Base-by-base conservation (phyloP, 2,797 vertebrate genomes). In the Enteromius treurensis region DNA sequence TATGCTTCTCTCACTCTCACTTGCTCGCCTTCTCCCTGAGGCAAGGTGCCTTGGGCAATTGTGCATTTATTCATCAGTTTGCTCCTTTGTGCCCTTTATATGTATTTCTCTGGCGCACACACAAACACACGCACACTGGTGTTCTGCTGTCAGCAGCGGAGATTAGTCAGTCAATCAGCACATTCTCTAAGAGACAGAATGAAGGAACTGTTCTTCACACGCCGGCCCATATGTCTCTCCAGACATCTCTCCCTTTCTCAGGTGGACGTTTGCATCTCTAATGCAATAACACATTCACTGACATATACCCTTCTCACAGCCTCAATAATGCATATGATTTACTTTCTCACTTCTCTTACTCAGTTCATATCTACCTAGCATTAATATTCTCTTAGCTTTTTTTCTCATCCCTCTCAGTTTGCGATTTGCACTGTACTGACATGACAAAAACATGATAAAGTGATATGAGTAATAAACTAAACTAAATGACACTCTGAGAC, bases 91-190 rank as follows among this genome's bases (percentile, higher is more conserved):
- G 75, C 68, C 82, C 70, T 77, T 75, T 71, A 64, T 75, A 86
- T 87, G 89, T 88, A 91, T 88, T 91, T 88, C 89, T 85, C 90
- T 88, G 89, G 88, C 13, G 8, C 69, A 80, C 19, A 4, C 49
- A 75, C 51, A 29, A 29, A 42, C 60, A 23, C 3, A 1, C 15
- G 51, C 69, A 74, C 75, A 82, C 68, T 49, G 74, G 49, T 79
- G 90, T 92, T 91, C 88, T 90, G 82, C 90, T 90, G 91, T 93
- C 92, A 92, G 90, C 90, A 90, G 85, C 82, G 85, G 81, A 93
- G 93, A 94, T 92, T 93, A 94, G 91, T 93, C 91, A 93, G 93
- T 94, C 93, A 93, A 92, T 94, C 92, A 93, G n/a, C 89, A 87
- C 78, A 87, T 89, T 64, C 87, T 89, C 81, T 58, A 94, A 94